A percentile compares a stretch with the other conserved stretches of the same genome.
Evolutionary conservation across 2,797 vertebrate species (phyloP).

Genomic region (Ceryle rudis): DNA sequence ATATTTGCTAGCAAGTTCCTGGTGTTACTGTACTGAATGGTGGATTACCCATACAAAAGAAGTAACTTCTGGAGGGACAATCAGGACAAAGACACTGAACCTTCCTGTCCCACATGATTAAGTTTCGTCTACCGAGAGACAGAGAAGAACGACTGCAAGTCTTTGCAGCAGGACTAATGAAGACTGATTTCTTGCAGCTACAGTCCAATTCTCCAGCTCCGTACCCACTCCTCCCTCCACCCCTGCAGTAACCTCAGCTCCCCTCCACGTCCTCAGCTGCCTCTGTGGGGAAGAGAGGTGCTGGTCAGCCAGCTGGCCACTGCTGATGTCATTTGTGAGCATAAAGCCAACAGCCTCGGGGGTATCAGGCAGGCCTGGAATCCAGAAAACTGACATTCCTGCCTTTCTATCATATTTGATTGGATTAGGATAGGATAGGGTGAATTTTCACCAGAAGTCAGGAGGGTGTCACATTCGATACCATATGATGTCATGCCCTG

Average conservation of each 20-base stretch:
- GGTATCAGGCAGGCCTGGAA: background rate
- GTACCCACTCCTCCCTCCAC: background rate
- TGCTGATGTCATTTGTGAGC: fast-evolving
- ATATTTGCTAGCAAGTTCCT: background rate
- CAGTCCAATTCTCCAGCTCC: background rate
- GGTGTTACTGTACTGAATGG: background rate
- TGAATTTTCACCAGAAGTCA: no score
- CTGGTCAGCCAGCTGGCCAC: background rate
- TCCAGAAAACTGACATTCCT: background rate
- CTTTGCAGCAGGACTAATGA: constrained; percentile 32
- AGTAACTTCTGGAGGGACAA: background rate
- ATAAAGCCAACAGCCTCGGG: background rate
- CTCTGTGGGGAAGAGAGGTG: background rate
- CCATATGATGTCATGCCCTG: no score
- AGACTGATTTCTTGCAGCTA: constrained; percentile 10
- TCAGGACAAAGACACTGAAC: background rate
- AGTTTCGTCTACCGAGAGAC: background rate
- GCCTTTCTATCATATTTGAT: background rate
- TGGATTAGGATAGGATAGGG: no score
- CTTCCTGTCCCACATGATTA: constrained; percentile 37
- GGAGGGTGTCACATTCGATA: no score
- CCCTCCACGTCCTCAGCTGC: constrained; percentile 25
- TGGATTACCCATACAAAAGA: background rate
- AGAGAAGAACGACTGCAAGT: constrained; percentile 6
- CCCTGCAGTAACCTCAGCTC: constrained; percentile 31